Base-by-base conservation (phyloP, 1,140 invertebrate genomes). In the Neodiprion virginianus region DNA sequence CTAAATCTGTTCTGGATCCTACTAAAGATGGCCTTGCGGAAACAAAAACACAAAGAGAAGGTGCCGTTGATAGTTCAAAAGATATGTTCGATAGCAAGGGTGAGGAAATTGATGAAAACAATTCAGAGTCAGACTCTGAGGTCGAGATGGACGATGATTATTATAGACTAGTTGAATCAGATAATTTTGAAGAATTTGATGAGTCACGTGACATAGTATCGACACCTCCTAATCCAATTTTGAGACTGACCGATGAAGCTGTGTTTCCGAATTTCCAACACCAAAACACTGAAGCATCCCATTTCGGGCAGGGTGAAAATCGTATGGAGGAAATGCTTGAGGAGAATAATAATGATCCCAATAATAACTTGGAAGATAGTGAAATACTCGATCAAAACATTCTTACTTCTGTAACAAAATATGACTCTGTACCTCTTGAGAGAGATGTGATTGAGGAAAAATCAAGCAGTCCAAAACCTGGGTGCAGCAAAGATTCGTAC, bases 291-390 rank as follows among this genome's bases (percentile, higher is more conserved):
- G 53, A 61, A 1, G 53, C 11, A 17, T 14, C n/a, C 4, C 5
- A 61, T 17, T 17, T 4, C 11, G 53, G n/a, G 8, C 11, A 61
- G 5, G 53, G 11, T 17, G 53, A 61, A 61, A 61, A 61, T 61
- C 53, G 53, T 12, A 17, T 61, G 8, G 53, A 61, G n/a, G 53
- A 79, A 68, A 76, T 77, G 8, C 66, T 79, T 5, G 77, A 81
- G 70, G 79, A 80, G 71, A 83, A 83, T 72, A 82, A 82, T 61
- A 81, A 83, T 50, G 80, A 81, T 74, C 76, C 80, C 10, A 80
- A 81, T 66, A 84, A 80, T 74, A 82, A 82, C 69, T 75, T 79
- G 47, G 76, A 77, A 48, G 71, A 48, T 40, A 50, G 48, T 23
- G 9, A 71, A 28, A 72, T 50, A 3, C 53, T 67, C 12, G 48